Base-by-base conservation (phyloP, 2,113 vertebrate species). In the Ursus arctos region DNA sequence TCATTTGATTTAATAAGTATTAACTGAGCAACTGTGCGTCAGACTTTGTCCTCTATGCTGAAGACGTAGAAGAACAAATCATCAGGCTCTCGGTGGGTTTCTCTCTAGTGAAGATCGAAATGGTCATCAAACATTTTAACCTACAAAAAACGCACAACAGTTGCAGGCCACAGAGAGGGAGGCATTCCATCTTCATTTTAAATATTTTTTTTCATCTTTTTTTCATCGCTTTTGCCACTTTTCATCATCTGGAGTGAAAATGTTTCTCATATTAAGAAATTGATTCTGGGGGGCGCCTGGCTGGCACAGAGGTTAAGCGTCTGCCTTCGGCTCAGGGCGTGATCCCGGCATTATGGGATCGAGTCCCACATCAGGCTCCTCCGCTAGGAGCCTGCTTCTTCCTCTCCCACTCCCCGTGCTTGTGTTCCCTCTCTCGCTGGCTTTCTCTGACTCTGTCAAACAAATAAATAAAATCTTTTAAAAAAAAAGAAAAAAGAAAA, bases 251-350 rank as follows among this genome's bases (percentile, higher is more conserved):
- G 22, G 2, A 95, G 2, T 82, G 24, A 94, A 89, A 21, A 14
- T 95, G 7, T 71, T 94, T 89, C 55, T 89, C 5, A 79, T 65
- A 28, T 71, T 90, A 74, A 97, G 65, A 9, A 85, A 84, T 8
- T 63, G 6, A 12, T n/a, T 28, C 13, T 94, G 36, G 4, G 43
- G 43, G 43, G 43, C 6, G 5, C 43, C 43, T 43, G 43, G 43
- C 5, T 43, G 43, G 43, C 43, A 4, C 43, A 43, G 43, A 36
- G 36, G 36, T 36, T 36, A 36, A 36, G 36, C 36, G 6, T 43
- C 43, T 43, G 43, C 43, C 43, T 43, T 43, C 43, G 43, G 43
- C 43, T 43, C 43, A 43, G 4, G 43, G 43, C 43, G 43, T 43
- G 43, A 43, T 43, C 43, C 43, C 43, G 4, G 43, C 4, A 4